Conservation (phyloP, 1,140 invertebrate genomes). For the Dolichoris vasculosae region DNA sequence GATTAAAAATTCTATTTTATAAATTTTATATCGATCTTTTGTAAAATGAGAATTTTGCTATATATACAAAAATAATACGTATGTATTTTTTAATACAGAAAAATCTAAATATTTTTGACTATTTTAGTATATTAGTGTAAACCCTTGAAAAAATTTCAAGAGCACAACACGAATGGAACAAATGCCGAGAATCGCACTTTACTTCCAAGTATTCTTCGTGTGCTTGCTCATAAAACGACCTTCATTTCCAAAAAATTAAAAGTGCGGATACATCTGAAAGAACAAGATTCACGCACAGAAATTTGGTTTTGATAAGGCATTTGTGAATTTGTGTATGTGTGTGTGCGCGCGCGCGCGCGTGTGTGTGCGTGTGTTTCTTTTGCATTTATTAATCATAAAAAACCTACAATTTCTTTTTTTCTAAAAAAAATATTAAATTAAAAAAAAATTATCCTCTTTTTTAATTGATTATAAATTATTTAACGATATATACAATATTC, state of each 20-base stretch:
- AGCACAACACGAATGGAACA: neutral
- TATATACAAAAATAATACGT: too few relatives aligned
- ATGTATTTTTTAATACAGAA: too few relatives aligned
- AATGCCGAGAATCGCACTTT: neutral
- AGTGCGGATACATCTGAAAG: neutral
- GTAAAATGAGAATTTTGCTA: too few relatives aligned
- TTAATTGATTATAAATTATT: neutral
- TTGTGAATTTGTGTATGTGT: neutral
- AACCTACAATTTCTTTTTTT: neutral
- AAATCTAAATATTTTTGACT: neutral
- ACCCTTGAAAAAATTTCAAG: neutral
- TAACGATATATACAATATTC: neutral
- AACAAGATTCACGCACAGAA: conserved; percentile 11
- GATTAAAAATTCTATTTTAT: too few relatives aligned
- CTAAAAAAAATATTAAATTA: neutral
- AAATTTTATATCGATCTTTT: too few relatives aligned
- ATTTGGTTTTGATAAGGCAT: conserved; percentile 1
- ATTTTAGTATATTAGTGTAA: neutral
- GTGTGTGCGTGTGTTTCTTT: neutral
- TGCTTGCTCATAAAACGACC: conserved; percentile 19
- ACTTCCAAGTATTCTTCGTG: neutral
- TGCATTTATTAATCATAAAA: neutral
- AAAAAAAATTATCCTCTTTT: neutral
- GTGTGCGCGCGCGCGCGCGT: neutral
- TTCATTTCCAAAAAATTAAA: conserved; percentile 22